Base-by-base conservation (phyloP, 2,888 invertebrate species). In the Hirtodrosophila histrioides region DNA sequence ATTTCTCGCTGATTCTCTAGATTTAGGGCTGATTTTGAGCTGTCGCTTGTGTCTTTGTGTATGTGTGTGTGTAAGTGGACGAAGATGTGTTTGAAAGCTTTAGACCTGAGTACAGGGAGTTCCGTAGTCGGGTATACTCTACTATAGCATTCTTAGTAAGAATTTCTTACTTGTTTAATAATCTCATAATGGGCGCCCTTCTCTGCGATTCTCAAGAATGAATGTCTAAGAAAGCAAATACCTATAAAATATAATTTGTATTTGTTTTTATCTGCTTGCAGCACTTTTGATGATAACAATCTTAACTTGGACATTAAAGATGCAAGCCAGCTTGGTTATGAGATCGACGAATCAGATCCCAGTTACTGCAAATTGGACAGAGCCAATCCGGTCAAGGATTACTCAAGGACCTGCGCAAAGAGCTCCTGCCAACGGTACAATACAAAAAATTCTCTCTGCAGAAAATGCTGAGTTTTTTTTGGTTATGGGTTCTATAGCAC, bases 141-240 rank as follows among this genome's bases (percentile, higher is more conserved):
- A 17, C 17, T 17, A 17, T 17, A 17, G 17, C 17, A 17, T 17
- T 17, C 2, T n/a, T n/a, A n/a, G n/a, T n/a, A n/a, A n/a, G n/a
- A n/a, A n/a, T n/a, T n/a, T n/a, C n/a, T 17, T 17, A 17, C 17
- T 17, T 17, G 17, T 17, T 17, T 1, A 17, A 17, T 2, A 0
- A 10, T 76, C 78, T 24, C 65, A 61, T 8, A 83, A 53, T 35
- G 65, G 83, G n/a, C 44, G 73, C 4, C 65, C 54, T n/a, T 45
- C 12, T 33, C 17, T 17, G 17, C 27, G 39, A 39, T 12, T 3
- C 39, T 12, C 12, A 27, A 27, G 27, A 27, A 27, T 27, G 1
- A 27, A 27, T 27, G 6, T 27, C 27, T 40, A 31, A 11, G 31
- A 23, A 23, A 17, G 9, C 33, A 33, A 11, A 29, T 39, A 35